These are phyloP conservation scores for Trichopoda pennipes DNA, from an alignment of 2,888 invertebrate species.

Conservation along the genomic window DNA sequence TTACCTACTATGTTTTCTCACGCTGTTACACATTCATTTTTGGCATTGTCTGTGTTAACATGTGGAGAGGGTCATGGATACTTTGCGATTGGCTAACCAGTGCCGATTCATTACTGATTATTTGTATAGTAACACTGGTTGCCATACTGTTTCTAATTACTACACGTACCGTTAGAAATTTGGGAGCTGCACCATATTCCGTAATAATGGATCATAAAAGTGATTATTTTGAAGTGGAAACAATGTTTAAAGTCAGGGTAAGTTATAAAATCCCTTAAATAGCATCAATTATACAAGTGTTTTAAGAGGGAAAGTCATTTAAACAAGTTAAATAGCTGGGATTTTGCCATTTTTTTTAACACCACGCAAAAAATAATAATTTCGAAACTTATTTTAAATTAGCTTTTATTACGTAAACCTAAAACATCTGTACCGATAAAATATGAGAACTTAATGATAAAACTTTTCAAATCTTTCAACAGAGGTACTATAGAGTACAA, in stretches of 20 bases:
- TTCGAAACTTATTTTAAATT: no score
- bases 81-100: constrained; percentile 87
- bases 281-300: no score
- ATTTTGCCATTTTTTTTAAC: no score
- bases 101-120: constrained; percentile 81
- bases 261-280: constrained; percentile 81
- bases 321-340: no score
- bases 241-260: constrained; percentile 91
- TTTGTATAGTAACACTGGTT: constrained; percentile 85
- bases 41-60: constrained; percentile 91
- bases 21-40: constrained; percentile 88
- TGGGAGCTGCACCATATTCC: constrained; percentile 91
- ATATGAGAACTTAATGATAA: no score
- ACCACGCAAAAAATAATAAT: no score
- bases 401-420: no score
- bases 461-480: no score
- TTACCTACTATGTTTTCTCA: constrained; percentile 87
- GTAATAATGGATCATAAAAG: constrained; percentile 87
- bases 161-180: constrained; percentile 88
- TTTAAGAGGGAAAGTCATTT: no score
- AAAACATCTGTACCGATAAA: no score
- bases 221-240: constrained; percentile 91
- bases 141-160: constrained; percentile 86
- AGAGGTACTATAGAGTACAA: no score
- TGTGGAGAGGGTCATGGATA: constrained; percentile 93